phyloP scores from a whole-genome alignment of 2,888 invertebrate genomes.

The Melanotus villosus region DNA sequence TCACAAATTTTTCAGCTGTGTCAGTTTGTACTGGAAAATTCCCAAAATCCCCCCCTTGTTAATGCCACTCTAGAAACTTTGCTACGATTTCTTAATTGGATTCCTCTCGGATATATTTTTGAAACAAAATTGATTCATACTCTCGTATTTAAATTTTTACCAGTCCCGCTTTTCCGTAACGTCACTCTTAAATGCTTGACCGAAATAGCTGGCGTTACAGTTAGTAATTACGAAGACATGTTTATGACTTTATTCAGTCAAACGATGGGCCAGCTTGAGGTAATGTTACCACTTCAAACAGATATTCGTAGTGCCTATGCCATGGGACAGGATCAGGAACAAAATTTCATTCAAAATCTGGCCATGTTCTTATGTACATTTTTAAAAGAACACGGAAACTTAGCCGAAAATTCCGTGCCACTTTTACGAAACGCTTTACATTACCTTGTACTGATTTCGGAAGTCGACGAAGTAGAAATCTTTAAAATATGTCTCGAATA shows the following conservation, averaged over 20 bases:
- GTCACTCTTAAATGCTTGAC: slow-evolving; percentile 98
- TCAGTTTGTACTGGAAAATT: slow-evolving; percentile 97
- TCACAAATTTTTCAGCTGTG: slow-evolving; percentile 98
- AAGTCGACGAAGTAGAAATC: slow-evolving; percentile 99
- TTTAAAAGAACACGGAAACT: slow-evolving; percentile 94
- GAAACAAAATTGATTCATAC: slow-evolving; percentile 97
- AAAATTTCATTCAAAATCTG: slow-evolving; percentile 98
- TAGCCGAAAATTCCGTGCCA: slow-evolving; percentile 87
- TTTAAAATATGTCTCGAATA: slow-evolving; percentile 99
- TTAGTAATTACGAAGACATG: slow-evolving; percentile 92
- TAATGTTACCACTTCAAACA: slow-evolving; percentile 91
- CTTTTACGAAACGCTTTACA: slow-evolving; percentile 87
- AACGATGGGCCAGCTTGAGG: slow-evolving; percentile 93
- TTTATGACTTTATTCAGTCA: slow-evolving; percentile 92
- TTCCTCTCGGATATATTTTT: slow-evolving; percentile 99
- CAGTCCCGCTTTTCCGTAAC: slow-evolving; percentile 98
- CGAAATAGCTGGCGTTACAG: slow-evolving; percentile 95
- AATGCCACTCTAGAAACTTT: slow-evolving; percentile 97
- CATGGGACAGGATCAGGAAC: slow-evolving; percentile 94
- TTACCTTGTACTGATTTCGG: slow-evolving; percentile 93
- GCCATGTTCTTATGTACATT: slow-evolving; percentile 97
- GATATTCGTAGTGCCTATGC: slow-evolving; percentile 96
- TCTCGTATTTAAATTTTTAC: slow-evolving; percentile 95
- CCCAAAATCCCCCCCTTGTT: slow-evolving; percentile 96
- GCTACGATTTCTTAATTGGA: slow-evolving; percentile 98